Conservation (phyloP, 2,888 invertebrate species). For the Caenorhabditis macrosperma region DNA sequence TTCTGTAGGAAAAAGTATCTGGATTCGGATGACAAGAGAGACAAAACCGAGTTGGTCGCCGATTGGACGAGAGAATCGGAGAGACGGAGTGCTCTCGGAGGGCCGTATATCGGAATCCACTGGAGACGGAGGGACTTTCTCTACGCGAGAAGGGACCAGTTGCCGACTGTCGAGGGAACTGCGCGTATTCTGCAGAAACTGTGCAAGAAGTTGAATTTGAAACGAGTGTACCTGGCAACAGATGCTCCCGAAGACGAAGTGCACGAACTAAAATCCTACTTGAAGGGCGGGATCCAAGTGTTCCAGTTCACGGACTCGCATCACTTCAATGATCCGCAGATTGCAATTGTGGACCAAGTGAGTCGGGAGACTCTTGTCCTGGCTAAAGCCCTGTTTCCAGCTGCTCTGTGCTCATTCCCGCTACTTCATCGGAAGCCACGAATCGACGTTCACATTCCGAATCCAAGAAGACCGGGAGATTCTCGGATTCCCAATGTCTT, state of each 20-base stretch:
- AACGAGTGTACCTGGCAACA: slow-evolving; percentile 72
- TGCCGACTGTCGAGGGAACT: slow-evolving; percentile 88
- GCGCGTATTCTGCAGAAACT: slow-evolving; percentile 81
- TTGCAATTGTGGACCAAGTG: slow-evolving; percentile 78
- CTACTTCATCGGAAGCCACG: slow-evolving; percentile 88
- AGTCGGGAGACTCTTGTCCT: neutral
- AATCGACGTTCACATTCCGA: slow-evolving; percentile 95
- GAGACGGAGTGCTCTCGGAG: slow-evolving; percentile 79
- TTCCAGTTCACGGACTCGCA: slow-evolving; percentile 54
- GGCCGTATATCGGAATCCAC: slow-evolving; percentile 89
- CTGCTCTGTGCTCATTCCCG: slow-evolving; percentile 92
- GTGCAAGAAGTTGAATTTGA: slow-evolving; percentile 55
- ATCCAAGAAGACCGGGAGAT: slow-evolving; percentile 98
- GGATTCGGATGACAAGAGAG: slow-evolving; percentile 62
- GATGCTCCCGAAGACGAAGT: slow-evolving; percentile 80
- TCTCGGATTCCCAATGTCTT: slow-evolving; percentile 87
- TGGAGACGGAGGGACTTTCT: slow-evolving; percentile 92
- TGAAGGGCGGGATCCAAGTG: slow-evolving; percentile 78
- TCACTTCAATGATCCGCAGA: slow-evolving; percentile 71
- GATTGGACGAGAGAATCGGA: slow-evolving; percentile 50
- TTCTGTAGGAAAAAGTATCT: slow-evolving; percentile 84
- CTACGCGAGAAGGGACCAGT: slow-evolving; percentile 85
- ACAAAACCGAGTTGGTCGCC: slow-evolving; percentile 52
- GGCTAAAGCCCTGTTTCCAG: slow-evolving; percentile 83
- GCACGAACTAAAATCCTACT: slow-evolving; percentile 81